These are phyloP conservation scores for Neodiprion pinetum DNA, from an alignment of 1,140 invertebrate genomes.

Conservation along the genomic window DNA sequence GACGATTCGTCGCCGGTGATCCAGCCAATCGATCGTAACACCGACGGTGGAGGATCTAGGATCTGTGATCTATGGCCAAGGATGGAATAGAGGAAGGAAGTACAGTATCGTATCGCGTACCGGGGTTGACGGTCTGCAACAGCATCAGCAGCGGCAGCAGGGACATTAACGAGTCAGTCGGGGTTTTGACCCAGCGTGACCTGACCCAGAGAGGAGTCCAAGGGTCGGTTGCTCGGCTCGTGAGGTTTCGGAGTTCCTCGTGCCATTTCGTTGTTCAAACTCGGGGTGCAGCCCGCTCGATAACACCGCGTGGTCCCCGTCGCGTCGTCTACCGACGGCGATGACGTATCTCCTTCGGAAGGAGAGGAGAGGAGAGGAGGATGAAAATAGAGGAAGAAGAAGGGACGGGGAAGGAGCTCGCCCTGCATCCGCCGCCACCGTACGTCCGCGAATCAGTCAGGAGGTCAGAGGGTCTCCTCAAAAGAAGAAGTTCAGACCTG, in stretches of 20 bases:
- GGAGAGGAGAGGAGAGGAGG: background rate
- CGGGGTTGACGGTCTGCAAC: too few relatives aligned
- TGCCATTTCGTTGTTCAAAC: conserved; percentile 25
- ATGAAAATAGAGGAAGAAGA: background rate
- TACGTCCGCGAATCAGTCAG: too few relatives aligned
- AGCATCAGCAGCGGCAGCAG: background rate
- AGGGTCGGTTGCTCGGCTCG: conserved; percentile 27
- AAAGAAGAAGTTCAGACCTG: too few relatives aligned
- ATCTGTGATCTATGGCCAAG: conserved; percentile 11
- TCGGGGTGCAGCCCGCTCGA: conserved; percentile 31
- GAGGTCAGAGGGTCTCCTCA: too few relatives aligned
- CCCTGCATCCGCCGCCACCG: too few relatives aligned
- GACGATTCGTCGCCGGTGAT: too few relatives aligned
- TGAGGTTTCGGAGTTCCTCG: conserved; percentile 30
- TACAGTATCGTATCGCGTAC: conserved; percentile 28
- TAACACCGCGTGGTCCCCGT: conserved; percentile 27
- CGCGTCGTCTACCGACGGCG: conserved; percentile 10
- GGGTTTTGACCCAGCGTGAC: conserved; percentile 50
- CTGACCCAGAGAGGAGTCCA: conserved; percentile 48
- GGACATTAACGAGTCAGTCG: conserved; percentile 42
- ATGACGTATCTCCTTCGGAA: background rate
- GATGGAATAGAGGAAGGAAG: conserved; percentile 27
- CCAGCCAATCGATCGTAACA: conserved; percentile 20
- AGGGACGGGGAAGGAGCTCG: background rate
- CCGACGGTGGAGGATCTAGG: conserved; percentile 26